Evolutionary conservation across 2,888 invertebrate species (phyloP).

Genomic region (Heliconius hortense): DNA sequence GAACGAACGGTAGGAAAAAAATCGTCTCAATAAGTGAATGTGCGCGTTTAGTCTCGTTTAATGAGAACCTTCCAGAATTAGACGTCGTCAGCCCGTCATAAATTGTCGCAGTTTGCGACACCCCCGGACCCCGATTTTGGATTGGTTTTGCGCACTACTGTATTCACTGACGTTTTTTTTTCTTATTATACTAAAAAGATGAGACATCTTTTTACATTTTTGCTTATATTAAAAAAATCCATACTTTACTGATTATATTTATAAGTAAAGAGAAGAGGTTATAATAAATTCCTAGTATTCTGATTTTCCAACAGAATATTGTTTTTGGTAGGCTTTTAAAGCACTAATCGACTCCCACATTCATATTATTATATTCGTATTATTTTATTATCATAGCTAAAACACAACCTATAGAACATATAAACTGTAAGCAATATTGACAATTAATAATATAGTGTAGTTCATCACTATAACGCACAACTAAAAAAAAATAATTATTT

Average conservation of each 20-base stretch:
- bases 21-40: conserved; percentile 70
- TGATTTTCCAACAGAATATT: not conserved
- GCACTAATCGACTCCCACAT: too few relatives aligned
- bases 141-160: conserved; percentile 30
- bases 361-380: too few relatives aligned
- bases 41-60: conserved; percentile 70
- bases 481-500: too few relatives aligned
- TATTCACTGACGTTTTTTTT: conserved; percentile 12
- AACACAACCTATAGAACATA: too few relatives aligned
- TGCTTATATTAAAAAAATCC: not conserved
- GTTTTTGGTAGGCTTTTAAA: too few relatives aligned
- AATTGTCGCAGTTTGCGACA: conserved; percentile 63
- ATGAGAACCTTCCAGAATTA: conserved; percentile 74
- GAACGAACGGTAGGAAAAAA: conserved; percentile 51
- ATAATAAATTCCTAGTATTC: not conserved
- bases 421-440: too few relatives aligned
- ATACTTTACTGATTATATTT: not conserved
- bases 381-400: too few relatives aligned
- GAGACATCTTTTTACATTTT: not conserved
- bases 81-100: conserved; percentile 73
- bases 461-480: too few relatives aligned
- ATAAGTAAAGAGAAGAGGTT: not conserved
- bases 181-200: not conserved
- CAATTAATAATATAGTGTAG: too few relatives aligned
- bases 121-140: conserved; percentile 24